phyloP scores from a whole-genome alignment of 2,113 vertebrate genomes.

The Pagrus major region DNA sequence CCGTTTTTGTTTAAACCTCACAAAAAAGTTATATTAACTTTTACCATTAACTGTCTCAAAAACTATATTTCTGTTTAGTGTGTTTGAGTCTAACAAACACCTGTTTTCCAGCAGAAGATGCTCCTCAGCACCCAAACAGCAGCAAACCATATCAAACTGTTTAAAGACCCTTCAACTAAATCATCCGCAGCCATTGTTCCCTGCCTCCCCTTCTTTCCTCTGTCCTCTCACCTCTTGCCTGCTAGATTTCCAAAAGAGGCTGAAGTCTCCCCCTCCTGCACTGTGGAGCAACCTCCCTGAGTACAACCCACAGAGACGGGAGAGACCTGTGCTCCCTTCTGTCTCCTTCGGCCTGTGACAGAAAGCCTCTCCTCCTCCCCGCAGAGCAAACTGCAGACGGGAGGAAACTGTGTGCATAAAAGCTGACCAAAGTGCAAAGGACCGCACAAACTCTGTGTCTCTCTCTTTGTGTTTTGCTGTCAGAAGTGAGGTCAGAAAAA shows the following conservation, averaged over 20 bases:
- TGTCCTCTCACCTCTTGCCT: not conserved
- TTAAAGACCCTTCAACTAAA: slow-evolving; percentile 23
- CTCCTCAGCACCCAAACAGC: slow-evolving; percentile 14
- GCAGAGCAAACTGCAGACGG: slow-evolving; percentile 36
- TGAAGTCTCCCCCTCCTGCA: slow-evolving; percentile 1
- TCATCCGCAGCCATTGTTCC: not conserved
- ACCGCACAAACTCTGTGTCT: not conserved
- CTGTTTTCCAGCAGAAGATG: slow-evolving; percentile 32
- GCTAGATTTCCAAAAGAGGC: slow-evolving; percentile 24
- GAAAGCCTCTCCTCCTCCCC: slow-evolving; percentile 19
- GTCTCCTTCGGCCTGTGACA: slow-evolving; percentile 35
- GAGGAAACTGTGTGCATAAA: slow-evolving; percentile 38
- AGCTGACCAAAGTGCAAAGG: slow-evolving; percentile 12
- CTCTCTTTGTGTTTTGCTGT: not conserved
- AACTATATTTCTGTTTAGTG: too few species aligned
- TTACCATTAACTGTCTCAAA: not conserved
- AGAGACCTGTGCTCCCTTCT: slow-evolving; percentile 18
- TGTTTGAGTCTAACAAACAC: slow-evolving; percentile 9
- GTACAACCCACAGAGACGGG: slow-evolving; percentile 18
- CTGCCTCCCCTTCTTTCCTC: not conserved
- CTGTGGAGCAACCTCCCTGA: slow-evolving; percentile 25
- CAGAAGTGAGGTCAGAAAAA: not conserved
- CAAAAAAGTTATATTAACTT: not conserved
- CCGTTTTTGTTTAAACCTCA: too few species aligned
- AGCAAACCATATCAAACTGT: slow-evolving; percentile 4